Conservation (phyloP, 2,113 vertebrate species). For the Passer montanus region DNA sequence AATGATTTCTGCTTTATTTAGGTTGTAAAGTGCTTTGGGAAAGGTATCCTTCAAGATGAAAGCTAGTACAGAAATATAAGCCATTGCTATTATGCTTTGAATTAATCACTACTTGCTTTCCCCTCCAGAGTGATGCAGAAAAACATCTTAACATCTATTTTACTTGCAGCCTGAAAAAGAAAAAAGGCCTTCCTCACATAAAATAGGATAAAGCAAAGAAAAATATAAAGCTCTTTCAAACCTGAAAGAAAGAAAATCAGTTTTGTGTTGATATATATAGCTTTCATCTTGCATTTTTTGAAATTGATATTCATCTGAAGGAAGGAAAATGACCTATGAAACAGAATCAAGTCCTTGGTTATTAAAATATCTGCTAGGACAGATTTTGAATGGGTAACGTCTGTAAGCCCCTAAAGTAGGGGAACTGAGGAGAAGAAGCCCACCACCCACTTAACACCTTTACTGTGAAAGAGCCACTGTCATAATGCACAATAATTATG, state of each 20-base stretch:
- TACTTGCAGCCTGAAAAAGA: neutral
- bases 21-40: slow-evolving; percentile 39
- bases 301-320: neutral
- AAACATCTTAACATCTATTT: slow-evolving; percentile 21
- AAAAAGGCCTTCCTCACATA: neutral
- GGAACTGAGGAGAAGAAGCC: neutral
- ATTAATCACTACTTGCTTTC: slow-evolving; percentile 43
- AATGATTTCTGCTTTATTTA: slow-evolving; percentile 48
- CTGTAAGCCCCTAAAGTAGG: neutral
- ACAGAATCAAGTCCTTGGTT: neutral
- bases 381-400: neutral
- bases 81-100: slow-evolving; percentile 29
- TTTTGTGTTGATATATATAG: neutral
- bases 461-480: neutral
- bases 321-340: neutral
- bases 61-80: slow-evolving; percentile 22
- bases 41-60: slow-evolving; percentile 47
- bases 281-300: neutral
- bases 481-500: slow-evolving; percentile 36
- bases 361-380: neutral
- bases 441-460: neutral
- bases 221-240: neutral
- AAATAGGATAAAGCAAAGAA: neutral
- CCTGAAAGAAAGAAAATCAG: neutral
- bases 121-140: slow-evolving; percentile 4